Percentiles rank a stretch among this genome's conserved stretches.
phyloP scores from a whole-genome alignment of 2,888 invertebrate species.

The Drosophila mulleri region DNA sequence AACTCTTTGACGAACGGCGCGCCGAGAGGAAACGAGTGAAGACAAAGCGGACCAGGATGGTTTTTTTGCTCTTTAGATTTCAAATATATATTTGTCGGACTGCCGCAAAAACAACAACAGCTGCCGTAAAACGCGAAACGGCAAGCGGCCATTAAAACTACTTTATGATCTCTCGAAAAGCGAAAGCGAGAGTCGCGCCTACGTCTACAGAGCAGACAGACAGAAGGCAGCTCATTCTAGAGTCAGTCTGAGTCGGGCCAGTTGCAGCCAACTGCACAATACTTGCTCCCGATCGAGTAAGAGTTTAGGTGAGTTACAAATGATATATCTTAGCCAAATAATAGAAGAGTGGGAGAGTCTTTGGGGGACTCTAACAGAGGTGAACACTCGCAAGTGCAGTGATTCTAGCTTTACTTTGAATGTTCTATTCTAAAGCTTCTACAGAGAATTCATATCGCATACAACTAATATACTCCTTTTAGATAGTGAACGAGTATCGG shows the following conservation, averaged over 20 bases:
- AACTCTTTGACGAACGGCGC: slow-evolving; percentile 73
- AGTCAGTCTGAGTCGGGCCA: neutral
- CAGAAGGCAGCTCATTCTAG: neutral
- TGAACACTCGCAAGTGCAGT: too few species aligned
- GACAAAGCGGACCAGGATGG: slow-evolving; percentile 33
- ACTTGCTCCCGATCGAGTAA: neutral
- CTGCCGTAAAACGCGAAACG: slow-evolving; percentile 12
- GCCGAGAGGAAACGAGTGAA: slow-evolving; percentile 35
- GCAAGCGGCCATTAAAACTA: slow-evolving; percentile 63
- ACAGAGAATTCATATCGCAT: too few species aligned
- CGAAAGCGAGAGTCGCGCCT: slow-evolving; percentile 70
- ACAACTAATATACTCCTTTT: neutral
- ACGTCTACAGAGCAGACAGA: slow-evolving; percentile 18
- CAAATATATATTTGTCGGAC: slow-evolving; percentile 69
- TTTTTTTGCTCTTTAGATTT: slow-evolving; percentile 56
- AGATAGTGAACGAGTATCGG: slow-evolving; percentile 4
- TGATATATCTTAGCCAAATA: too few species aligned
- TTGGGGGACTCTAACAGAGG: too few species aligned
- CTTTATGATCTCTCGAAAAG: slow-evolving; percentile 71
- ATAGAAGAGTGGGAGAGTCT: too few species aligned
- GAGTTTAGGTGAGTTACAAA: neutral
- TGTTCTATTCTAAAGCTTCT: too few species aligned
- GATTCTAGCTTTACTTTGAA: too few species aligned
- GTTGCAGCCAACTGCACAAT: neutral
- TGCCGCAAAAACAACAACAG: slow-evolving; percentile 26